Evolutionary conservation across 2,888 invertebrate genomes (phyloP).

Genomic region (Corythucha ciliata): DNA sequence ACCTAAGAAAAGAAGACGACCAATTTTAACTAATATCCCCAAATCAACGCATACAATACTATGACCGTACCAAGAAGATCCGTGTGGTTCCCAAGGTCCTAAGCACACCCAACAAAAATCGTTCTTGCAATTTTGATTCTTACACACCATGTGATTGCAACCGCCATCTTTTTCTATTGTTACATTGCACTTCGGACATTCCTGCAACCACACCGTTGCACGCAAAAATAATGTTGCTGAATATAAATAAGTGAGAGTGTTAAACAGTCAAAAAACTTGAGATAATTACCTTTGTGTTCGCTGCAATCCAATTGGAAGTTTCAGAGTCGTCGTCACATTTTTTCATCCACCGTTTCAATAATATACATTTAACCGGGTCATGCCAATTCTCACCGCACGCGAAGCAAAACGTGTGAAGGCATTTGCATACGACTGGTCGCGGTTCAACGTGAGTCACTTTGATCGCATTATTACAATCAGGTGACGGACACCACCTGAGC

Average conservation of each 20-base stretch:
- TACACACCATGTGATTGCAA: slow-evolving; percentile 99
- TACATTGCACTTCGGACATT: slow-evolving; percentile 96
- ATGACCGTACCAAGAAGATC: slow-evolving; percentile 74
- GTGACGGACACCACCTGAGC: slow-evolving; percentile 95
- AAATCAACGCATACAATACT: slow-evolving; percentile 4
- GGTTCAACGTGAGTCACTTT: slow-evolving; percentile 85
- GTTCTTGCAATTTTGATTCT: slow-evolving; percentile 93
- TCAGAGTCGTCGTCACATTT: slow-evolving; percentile 99
- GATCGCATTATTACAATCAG: slow-evolving; percentile 93
- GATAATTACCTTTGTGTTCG: slow-evolving; percentile 74
- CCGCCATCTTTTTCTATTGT: slow-evolving; percentile 97
- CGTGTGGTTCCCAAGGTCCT: slow-evolving; percentile 97
- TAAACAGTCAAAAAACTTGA: neutral
- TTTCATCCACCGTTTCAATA: slow-evolving; percentile 92
- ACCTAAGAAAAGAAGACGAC: slow-evolving; percentile 44
- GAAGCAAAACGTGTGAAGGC: slow-evolving; percentile 91
- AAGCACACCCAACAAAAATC: slow-evolving; percentile 99
- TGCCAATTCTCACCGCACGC: slow-evolving; percentile 96
- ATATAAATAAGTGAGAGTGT: neutral
- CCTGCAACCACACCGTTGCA: slow-evolving; percentile 43
- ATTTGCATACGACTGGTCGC: slow-evolving; percentile 85
- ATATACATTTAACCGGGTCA: slow-evolving; percentile 90
- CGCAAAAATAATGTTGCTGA: neutral
- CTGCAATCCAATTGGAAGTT: slow-evolving; percentile 98
- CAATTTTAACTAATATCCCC: neutral